Conservation (phyloP, 2,888 invertebrate genomes). For the Cylindroiulus punctatus region DNA sequence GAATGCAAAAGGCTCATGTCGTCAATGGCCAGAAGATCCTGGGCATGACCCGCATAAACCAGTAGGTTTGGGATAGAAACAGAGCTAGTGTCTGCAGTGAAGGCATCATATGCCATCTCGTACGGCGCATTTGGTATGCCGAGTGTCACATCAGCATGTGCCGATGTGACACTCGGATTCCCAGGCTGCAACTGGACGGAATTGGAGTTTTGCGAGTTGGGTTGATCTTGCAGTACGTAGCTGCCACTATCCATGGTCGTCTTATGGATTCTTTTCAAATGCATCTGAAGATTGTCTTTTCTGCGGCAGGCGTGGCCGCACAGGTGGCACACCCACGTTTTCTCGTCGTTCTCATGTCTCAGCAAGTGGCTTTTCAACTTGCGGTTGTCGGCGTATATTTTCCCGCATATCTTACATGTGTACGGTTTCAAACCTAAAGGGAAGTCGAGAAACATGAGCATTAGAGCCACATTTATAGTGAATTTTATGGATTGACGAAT, state of each 20-base stretch:
- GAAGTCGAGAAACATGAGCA: conserved; percentile 6
- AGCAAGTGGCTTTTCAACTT: conserved; percentile 62
- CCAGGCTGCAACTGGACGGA: neutral
- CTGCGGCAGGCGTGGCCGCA: conserved; percentile 60
- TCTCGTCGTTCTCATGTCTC: conserved; percentile 61
- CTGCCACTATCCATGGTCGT: conserved; percentile 28
- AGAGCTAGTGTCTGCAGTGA: neutral
- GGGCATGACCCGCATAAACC: neutral
- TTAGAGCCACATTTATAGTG: no score
- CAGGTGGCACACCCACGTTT: conserved; percentile 61
- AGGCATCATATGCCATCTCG: neutral
- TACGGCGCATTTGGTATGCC: neutral
- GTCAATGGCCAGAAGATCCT: neutral
- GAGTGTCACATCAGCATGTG: neutral
- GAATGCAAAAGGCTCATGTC: neutral
- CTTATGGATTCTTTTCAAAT: conserved; percentile 59
- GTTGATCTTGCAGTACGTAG: neutral
- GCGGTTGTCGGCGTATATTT: conserved; percentile 62
- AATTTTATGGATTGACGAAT: neutral
- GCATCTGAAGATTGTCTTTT: conserved; percentile 59
- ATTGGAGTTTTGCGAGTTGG: neutral
- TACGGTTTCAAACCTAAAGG: conserved; percentile 62
- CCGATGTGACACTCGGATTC: neutral
- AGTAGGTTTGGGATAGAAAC: conserved; percentile 2
- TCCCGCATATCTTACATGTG: conserved; percentile 61